Conservation (phyloP, 2,888 invertebrate genomes). For the Lepidonotus clava region DNA sequence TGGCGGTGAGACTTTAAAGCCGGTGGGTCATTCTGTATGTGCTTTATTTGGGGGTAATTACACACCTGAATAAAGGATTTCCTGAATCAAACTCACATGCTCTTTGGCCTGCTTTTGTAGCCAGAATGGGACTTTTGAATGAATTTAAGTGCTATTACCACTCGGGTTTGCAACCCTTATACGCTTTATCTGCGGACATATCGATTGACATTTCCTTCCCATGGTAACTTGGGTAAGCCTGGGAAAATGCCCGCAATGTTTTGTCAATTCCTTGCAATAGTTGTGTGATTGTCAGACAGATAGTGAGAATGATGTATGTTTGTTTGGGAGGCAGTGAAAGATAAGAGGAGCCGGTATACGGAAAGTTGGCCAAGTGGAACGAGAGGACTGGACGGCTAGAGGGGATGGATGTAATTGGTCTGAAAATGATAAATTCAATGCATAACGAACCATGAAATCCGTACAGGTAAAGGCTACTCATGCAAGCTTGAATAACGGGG, state of each 20-base stretch:
- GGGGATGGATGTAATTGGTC: no score
- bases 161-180: not conserved
- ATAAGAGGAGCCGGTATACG: not conserved
- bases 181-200: not conserved
- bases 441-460: no score
- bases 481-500: no score
- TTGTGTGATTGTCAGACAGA: not conserved
- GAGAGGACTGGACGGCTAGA: no score
- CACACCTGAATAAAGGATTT: not conserved
- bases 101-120: slow-evolving; percentile 13
- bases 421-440: no score
- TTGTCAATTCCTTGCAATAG: not conserved
- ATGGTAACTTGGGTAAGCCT: not conserved
- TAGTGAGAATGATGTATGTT: not conserved
- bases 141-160: not conserved
- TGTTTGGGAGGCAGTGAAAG: not conserved
- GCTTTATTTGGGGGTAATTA: slow-evolving; percentile 34
- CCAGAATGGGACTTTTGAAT: not conserved
- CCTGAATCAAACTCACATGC: slow-evolving; percentile 9
- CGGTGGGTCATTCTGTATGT: not conserved
- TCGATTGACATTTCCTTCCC: slow-evolving; percentile 6
- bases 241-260: slow-evolving; percentile 2
- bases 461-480: no score
- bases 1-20: not conserved
- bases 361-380: no score